Percentiles rank a stretch among this genome's conserved stretches.
These are phyloP conservation scores for Lamellibrachia columna DNA, from an alignment of 2,888 invertebrate genomes.

Conservation along the genomic window DNA sequence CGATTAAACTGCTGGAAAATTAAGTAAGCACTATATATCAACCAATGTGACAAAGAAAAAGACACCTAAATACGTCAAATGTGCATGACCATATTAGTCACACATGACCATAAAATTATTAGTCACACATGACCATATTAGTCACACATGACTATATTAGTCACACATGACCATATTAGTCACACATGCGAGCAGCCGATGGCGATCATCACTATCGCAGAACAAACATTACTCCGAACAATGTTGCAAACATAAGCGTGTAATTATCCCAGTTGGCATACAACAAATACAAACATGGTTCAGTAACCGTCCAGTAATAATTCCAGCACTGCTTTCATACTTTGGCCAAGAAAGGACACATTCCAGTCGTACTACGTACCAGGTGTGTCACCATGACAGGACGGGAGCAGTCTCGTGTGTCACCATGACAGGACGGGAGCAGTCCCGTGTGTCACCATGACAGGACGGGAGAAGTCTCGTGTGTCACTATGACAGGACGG, in stretches of 20 bases:
- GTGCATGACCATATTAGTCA: background rate
- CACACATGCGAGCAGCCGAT: background rate
- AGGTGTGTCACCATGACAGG: background rate
- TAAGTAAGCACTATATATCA: background rate
- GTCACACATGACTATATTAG: no score
- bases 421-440: no score
- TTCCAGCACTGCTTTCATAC: background rate
- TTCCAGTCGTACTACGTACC: background rate
- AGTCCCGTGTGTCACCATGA: no score
- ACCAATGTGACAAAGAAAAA: background rate
- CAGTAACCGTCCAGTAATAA: background rate
- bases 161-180: no score
- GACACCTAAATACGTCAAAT: background rate
- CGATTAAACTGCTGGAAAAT: background rate
- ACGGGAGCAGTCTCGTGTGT: background rate
- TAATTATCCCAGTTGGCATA: background rate
- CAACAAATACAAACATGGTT: background rate
- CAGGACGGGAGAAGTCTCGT: no score
- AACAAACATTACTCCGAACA: background rate
- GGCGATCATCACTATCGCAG: background rate
- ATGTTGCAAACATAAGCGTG: background rate
- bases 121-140: no score
- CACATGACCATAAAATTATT: no score
- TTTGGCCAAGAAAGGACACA: background rate
- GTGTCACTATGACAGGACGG: no score